phyloP scores from a whole-genome alignment of 2,888 invertebrate species.

The Apamea anceps region DNA sequence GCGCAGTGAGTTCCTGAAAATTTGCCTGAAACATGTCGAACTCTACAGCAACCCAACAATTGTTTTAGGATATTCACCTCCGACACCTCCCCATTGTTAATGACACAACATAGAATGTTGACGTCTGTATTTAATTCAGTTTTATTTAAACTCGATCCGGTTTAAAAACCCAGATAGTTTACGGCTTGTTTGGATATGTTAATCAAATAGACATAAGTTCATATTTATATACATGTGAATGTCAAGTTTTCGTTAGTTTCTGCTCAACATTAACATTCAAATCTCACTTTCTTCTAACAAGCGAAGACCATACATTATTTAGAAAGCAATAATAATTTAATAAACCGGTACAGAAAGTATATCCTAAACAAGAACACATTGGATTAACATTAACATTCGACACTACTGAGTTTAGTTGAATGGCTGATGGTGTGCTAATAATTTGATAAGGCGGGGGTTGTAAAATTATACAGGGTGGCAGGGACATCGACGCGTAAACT shows the following conservation, averaged over 20 bases:
- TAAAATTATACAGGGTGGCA: neutral
- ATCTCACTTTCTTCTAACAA: constrained; percentile 58
- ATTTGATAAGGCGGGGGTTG: constrained; percentile 11
- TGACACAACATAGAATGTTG: neutral
- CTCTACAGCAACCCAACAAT: neutral
- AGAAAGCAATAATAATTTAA: constrained; percentile 63
- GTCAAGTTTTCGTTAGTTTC: constrained; percentile 33
- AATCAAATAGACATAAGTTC: constrained; percentile 21
- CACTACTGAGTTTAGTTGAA: constrained; percentile 20
- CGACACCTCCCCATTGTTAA: constrained; percentile 8
- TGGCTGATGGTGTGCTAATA: constrained; percentile 45
- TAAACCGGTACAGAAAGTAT: constrained; percentile 68
- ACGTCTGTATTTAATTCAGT: neutral
- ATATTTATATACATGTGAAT: constrained; percentile 36
- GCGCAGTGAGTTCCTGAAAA: neutral
- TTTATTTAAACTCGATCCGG: constrained; percentile 1
- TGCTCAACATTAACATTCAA: constrained; percentile 55
- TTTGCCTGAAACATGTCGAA: neutral
- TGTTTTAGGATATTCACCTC: constrained; percentile 35
- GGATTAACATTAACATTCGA: constrained; percentile 39
- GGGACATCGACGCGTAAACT: no score
- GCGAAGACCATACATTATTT: constrained; percentile 57
- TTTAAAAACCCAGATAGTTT: constrained; percentile 4
- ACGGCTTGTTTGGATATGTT: constrained; percentile 9
- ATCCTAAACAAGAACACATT: constrained; percentile 52